Base-by-base conservation (phyloP, 2,113 vertebrate species). In the Epinephelus moara region DNA sequence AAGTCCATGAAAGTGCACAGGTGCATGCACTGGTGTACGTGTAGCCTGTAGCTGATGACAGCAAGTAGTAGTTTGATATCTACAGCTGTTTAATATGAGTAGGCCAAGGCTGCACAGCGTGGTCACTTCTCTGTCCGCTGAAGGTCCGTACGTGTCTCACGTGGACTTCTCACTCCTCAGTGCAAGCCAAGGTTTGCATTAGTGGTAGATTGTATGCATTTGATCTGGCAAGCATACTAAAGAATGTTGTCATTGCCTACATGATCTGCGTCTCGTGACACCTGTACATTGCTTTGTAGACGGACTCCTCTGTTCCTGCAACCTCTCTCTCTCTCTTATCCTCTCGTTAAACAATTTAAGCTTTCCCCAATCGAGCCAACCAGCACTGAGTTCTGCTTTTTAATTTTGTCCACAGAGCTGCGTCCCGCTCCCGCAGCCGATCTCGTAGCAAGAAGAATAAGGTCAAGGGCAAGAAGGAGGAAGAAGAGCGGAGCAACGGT, bases 341-440 rank as follows among this genome's bases (percentile, higher is more conserved):
- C 6, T 7, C 33, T 37, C 33, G 33, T 37, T 7, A 37, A 37
- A 37, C 33, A 7, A 37, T 37, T 37, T 37, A 6, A 37, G 33
- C 6, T 37, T 37, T 37, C 33, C 6, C 33, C 33, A 37, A 1
- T 4, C 4, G 33, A 7, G 33, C 33, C 33, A 37, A 37, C 33
- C 33, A 37, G 17, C 40, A 10, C 15, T 37, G 49, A 25, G 13
- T 42, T 50, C 14, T n/a, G 4, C 2, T 66, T 6, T 57, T 12
- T 78, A 45, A 23, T 55, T 76, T 19, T 21, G 27, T 70, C 21
- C 57, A 25, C 87, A 98, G 97, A 92, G 96, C 97, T 4, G 96
- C 94, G 10, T 97, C 97, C 27, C 96, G 88, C 62, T 98, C 98
- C 8, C 97, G 97, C 85, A 99, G 97, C 89, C 95, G 94, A 15